Base-by-base conservation (phyloP, 1,140 invertebrate species). In the Monochamus saltuarius region DNA sequence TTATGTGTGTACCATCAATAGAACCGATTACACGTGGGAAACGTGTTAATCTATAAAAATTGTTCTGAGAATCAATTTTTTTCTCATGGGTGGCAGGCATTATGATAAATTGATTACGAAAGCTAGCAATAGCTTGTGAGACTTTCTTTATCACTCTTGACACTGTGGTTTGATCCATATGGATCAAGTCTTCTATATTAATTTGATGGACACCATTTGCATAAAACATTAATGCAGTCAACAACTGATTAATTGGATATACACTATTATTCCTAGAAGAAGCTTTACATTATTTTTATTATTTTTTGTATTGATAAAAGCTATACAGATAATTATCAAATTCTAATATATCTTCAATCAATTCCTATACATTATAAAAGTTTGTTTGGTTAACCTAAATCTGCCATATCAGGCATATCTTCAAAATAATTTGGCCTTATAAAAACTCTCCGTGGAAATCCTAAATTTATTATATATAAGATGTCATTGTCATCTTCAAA, bases 1-100 rank as follows among this genome's bases (percentile, higher is more conserved):
- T 58, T 36, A 67, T 40, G 49, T 67, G 62, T 10, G 65, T 65
- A 1, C 65, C 53, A 53, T 67, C 65, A 35, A 67, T 56, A 29
- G 16, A 42, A 9, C 62, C 58, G 17, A 59, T 37, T 4, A 67
- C 59, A n/a, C n/a, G n/a, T n/a, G n/a, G n/a, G n/a, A n/a, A n/a
- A n/a, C n/a, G n/a, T n/a, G n/a, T n/a, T n/a, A 56, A 19, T 14
- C 56, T 10, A 34, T 50, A 61, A 39, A 61, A 64, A 7, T 49
- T 40, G 7, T 14, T 36, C 42, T 61, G 51, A 19, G 10, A 43
- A 4, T 14, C 3, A 38, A 13, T 6, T 14, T n/a, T 47, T 39
- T 61, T 36, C 9, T 36, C 46, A n/a, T 17, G 46, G n/a, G n/a
- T 38, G 34, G 14, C 19, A 14, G 46, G 46, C 46, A 49, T 49